Evolutionary conservation across 92 coral and sea anemone species (phyloP), one percentile per base, ranked within the genome.

Genomic region (Epizoanthus rinbou): DNA sequence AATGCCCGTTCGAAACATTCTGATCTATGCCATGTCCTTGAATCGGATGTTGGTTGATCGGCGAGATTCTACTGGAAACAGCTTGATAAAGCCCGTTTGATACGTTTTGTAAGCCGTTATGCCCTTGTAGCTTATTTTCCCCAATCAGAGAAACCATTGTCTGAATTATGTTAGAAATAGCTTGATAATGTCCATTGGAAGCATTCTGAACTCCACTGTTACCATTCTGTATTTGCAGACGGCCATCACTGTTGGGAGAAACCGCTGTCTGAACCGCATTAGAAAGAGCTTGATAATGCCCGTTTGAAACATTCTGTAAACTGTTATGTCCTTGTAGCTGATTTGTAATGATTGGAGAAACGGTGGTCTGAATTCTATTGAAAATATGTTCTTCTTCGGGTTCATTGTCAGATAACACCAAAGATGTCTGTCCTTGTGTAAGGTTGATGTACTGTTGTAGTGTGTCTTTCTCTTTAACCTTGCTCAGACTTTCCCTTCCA

Each of bases 1-100:
- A 24, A 74, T 54, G 8, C n/a, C 80, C 64, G 17, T 74, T 16
- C 8, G 31, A 53, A 56, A 14, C 33, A 7, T 74, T 33, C n/a
- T 22, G 45, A 11, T 74, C 80, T 74, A 24, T 64, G 16, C 47
- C 80, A 17, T 62, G 64, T 33, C 57, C 64, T n/a, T 58, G 43
- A 37, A 37, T 37, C 43, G 43, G 43, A 37, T 37, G 5, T 37
- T 37, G 43, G 5, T 0, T 37, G 43, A 37, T 3, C 6, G 43
- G 43, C 5, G 5, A 9, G 14, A 13, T 50, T 9, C 16, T 13
- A 50, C 11, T 18, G 31, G n/a, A 18, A 17, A 33, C 68, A 33
- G 22, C 65, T 74, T 24, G 65, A 54, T 22, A 54, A 74, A 50
- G 18, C 57, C 63, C 15, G 64, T 15, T 56, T 28, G 13, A 63